Conservation (phyloP, 2,797 vertebrate genomes). For the Cirrhinus mrigala region DNA sequence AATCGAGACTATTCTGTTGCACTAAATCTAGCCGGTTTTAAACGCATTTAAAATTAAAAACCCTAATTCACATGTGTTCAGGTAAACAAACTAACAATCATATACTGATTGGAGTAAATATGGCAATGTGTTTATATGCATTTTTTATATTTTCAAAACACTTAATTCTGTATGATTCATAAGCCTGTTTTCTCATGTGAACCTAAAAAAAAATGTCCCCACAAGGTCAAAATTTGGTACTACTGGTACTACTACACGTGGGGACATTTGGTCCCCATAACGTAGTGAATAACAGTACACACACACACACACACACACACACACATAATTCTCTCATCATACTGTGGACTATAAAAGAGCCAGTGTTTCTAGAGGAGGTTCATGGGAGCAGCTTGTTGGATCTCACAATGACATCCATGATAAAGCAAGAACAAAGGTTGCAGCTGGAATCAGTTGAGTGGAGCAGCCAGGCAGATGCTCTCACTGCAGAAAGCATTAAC, state of each 20-base stretch:
- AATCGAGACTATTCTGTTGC: not conserved
- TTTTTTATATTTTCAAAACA: no score
- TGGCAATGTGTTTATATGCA: not conserved
- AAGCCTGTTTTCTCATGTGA: not conserved
- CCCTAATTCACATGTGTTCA: not conserved
- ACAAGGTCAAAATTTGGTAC: not conserved
- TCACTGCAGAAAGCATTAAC: constrained; percentile 21
- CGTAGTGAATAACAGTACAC: no score
- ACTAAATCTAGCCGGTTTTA: not conserved
- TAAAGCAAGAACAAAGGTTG: constrained; percentile 12
- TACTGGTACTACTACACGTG: not conserved
- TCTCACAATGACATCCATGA: constrained; percentile 26
- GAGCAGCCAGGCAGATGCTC: not conserved
- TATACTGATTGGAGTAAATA: not conserved
- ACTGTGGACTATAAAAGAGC: not conserved
- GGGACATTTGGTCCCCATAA: not conserved
- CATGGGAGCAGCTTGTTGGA: constrained; percentile 1
- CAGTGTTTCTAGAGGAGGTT: not conserved
- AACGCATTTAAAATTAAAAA: not conserved
- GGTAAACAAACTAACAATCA: no score
- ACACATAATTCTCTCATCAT: not conserved
- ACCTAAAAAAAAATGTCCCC: not conserved
- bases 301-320: constrained; percentile 25
- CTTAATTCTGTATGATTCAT: not conserved
- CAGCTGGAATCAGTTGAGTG: constrained; percentile 17